A percentile compares a stretch with the other conserved stretches of the same genome.
Conservation (phyloP, 1,140 invertebrate genomes). For the Leptinotarsa texana region DNA sequence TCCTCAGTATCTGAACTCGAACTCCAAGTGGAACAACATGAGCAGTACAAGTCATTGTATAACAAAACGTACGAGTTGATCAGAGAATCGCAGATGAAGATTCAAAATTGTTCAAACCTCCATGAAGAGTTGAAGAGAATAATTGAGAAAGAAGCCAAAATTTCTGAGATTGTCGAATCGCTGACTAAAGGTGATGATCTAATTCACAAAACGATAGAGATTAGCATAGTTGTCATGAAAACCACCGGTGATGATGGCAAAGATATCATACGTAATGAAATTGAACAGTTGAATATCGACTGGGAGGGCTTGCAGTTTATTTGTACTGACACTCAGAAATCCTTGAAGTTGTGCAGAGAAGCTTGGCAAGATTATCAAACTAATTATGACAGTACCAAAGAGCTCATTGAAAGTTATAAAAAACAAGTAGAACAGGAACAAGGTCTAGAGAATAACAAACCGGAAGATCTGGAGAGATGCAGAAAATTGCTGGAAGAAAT, state of each 20-base stretch:
- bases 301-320: conserved; percentile 86
- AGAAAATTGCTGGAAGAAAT: conserved; percentile 77
- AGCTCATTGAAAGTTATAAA: conserved; percentile 78
- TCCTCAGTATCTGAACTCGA: conserved; percentile 71
- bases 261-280: conserved; percentile 81
- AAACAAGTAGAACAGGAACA: conserved; percentile 68
- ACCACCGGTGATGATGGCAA: conserved; percentile 86
- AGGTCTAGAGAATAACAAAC: conserved; percentile 77
- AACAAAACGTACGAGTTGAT: conserved; percentile 86
- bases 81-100: conserved; percentile 77
- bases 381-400: conserved; percentile 74
- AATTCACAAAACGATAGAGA: conserved; percentile 73
- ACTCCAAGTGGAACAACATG: conserved; percentile 83
- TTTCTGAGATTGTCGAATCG: conserved; percentile 69
- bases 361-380: conserved; percentile 85
- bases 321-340: conserved; percentile 76
- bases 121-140: conserved; percentile 80
- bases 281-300: conserved; percentile 80
- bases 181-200: conserved; percentile 73
- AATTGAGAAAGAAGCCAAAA: conserved; percentile 72
- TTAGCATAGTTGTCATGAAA: conserved; percentile 77
- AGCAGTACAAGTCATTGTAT: conserved; percentile 81
- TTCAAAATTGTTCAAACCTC: conserved; percentile 82
- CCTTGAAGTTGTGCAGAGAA: conserved; percentile 78
- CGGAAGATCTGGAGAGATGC: conserved; percentile 77